These are phyloP conservation scores for Cavia aperea DNA, from an alignment of 2,113 vertebrate genomes.

Conservation along the genomic window DNA sequence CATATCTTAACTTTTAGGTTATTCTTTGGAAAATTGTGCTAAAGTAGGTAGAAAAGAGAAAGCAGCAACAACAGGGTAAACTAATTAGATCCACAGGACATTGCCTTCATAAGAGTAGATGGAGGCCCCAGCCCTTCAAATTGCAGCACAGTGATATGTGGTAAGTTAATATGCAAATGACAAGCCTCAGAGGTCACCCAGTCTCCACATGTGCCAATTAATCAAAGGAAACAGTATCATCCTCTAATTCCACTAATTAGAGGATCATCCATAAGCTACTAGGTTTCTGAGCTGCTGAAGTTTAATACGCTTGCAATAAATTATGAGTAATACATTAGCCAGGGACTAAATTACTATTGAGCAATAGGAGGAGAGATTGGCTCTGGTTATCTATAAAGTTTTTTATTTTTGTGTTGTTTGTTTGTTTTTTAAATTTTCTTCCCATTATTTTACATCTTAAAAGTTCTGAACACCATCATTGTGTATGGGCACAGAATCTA, in stretches of 20 bases:
- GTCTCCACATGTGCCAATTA: constrained; percentile 68
- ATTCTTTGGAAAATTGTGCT: constrained; percentile 53
- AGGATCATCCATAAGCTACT: constrained; percentile 66
- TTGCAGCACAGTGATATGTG: constrained; percentile 49
- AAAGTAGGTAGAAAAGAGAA: constrained; percentile 39
- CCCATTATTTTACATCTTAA: constrained; percentile 34
- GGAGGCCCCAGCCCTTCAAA: constrained; percentile 7
- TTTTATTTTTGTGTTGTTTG: too few relatives aligned
- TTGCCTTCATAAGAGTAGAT: constrained; percentile 41
- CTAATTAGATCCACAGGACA: constrained; percentile 71
- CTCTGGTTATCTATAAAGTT: neutral
- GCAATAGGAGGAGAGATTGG: neutral
- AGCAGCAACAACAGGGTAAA: neutral
- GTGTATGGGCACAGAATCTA: neutral
- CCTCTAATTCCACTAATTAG: constrained; percentile 70
- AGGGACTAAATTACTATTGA: constrained; percentile 38
- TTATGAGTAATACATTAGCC: constrained; percentile 58
- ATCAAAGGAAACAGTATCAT: constrained; percentile 67
- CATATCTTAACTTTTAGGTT: constrained; percentile 37
- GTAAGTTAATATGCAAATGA: constrained; percentile 65
- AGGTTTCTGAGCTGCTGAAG: constrained; percentile 53
- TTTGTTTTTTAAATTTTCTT: constrained; percentile 5
- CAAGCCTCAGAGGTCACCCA: constrained; percentile 56
- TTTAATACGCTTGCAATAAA: constrained; percentile 65
- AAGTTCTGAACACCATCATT: constrained; percentile 10